Evolutionary conservation across 2,113 vertebrate genomes (phyloP), one percentile per base, ranked within the genome.

Genomic region (Platichthys flesus): DNA sequence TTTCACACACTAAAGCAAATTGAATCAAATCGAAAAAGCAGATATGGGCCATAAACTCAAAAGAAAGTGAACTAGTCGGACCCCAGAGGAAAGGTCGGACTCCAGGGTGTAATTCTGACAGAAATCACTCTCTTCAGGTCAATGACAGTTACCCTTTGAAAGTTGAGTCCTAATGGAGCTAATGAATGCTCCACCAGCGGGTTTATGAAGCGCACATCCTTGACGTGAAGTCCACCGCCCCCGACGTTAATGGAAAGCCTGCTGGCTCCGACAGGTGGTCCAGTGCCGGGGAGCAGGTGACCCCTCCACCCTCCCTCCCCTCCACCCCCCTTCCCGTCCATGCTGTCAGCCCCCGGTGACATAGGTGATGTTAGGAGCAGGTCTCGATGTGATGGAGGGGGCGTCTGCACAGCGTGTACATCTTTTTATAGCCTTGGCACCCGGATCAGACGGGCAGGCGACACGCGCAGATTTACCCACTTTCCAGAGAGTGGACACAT

Each of bases 311-410:
- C 24, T 2, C 24, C 24, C 24, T 24, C 24, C 24, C 24, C 24
- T 24, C 24, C 24, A 1, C 24, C 24, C 24, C 24, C 24, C 24
- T 2, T 24, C 24, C 24, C 24, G 67, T 77, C 74, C 1, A 83
- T 28, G 66, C 86, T 74, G 92, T 90, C 93, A 90, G 66, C 92
- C 92, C 92, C 90, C 73, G 28, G 69, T 76, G 78, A 88, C 82
- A 88, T 58, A 80, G 76, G 84, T 90, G 89, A 82, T 91, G 88
- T 85, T 80, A 86, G 78, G 75, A 78, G 67, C 75, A 68, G 74
- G 83, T 87, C 85, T 80, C 71, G 74, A 77, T 86, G 77, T 67
- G 76, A 79, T 70, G 78, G 81, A 90, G 91, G 91, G 88, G 89
- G 82, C 90, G 89, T 73, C 70, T 67, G 83, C 86, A 78, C 89